A percentile compares a stretch with the other conserved stretches of the same genome.
phyloP scores from a whole-genome alignment of 2,797 vertebrate genomes.

The Acridotheres tristis region DNA sequence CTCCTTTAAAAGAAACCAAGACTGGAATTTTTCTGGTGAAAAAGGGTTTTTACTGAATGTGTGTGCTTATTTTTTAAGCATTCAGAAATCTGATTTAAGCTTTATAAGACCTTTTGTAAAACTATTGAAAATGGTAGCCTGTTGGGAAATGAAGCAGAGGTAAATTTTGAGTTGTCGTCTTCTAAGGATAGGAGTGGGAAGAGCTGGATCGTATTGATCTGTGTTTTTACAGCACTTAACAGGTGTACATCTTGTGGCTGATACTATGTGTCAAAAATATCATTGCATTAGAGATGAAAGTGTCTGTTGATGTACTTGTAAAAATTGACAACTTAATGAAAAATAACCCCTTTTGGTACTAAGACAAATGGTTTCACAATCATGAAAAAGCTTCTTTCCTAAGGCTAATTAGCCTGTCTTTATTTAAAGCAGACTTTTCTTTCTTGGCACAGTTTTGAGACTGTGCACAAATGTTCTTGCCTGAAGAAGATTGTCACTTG shows the following conservation, averaged over 20 bases:
- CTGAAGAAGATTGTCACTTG: not conserved
- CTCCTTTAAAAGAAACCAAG: not conserved
- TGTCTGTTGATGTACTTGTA: not conserved
- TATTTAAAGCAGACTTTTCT: not conserved
- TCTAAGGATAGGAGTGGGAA: not conserved
- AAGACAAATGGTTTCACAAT: not conserved
- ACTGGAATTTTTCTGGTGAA: not conserved
- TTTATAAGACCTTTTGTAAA: not conserved
- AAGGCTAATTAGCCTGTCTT: not conserved
- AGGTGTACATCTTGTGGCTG: not conserved
- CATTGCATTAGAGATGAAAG: not conserved
- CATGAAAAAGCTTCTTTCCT: not conserved
- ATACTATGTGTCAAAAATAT: not conserved
- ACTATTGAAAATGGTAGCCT: not conserved
- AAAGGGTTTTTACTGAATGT: not conserved
- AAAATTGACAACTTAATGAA: not conserved
- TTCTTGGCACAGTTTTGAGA: not conserved
- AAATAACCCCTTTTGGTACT: not conserved
- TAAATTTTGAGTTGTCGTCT: not conserved
- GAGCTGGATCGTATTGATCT: not conserved
- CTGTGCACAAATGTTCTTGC: not conserved
- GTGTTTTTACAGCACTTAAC: not conserved
- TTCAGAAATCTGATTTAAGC: not conserved
- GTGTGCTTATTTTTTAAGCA: not conserved
- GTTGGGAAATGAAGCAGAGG: not conserved